Evolutionary conservation across 2,113 vertebrate genomes (phyloP), one percentile per base, ranked within the genome.

Genomic region (Proteles cristata): DNA sequence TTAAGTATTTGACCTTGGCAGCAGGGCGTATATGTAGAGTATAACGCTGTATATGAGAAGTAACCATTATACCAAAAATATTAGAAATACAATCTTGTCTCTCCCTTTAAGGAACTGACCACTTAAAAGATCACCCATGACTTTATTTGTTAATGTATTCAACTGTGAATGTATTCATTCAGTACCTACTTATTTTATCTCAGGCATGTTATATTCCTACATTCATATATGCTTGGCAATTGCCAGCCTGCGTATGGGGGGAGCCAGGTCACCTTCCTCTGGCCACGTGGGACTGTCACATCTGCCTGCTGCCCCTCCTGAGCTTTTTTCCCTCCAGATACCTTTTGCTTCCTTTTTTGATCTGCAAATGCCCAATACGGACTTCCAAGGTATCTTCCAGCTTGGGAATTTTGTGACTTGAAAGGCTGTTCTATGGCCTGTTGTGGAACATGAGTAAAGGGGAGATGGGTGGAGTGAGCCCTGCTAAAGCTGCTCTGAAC

Each of bases 281-380:
- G 35, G 31, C 43, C 61, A 14, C 0, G 19, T 15, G 17, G n/a
- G 33, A 19, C 63, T 16, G 43, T 4, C 66, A 3, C 26, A 11
- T 33, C 63, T 66, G 7, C n/a, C 50, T 88, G 31, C 35, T 3
- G 0, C 8, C 26, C 31, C 2, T 11, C 16, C 84, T n/a, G 45
- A 68, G 33, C 26, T 69, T 69, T 65, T 28, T 3, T 25, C 31
- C 31, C 65, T 48, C 12, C 25, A 19, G 16, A 26, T 25, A 21
- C 26, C 33, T 2, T 23, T 61, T 33, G 74, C 68, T 61, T 71
- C 28, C 2, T 74, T 39, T 88, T 71, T 77, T 77, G 61, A 45
- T 71, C n/a, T 33, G 9, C 23, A 4, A 25, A 11, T 28, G 23
- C 19, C 21, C 6, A 0, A 2, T 26, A 11, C 15, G n/a, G 68